These are phyloP conservation scores for Nixonia krombeini DNA, from an alignment of 1,140 invertebrate species.

Conservation along the genomic window DNA sequence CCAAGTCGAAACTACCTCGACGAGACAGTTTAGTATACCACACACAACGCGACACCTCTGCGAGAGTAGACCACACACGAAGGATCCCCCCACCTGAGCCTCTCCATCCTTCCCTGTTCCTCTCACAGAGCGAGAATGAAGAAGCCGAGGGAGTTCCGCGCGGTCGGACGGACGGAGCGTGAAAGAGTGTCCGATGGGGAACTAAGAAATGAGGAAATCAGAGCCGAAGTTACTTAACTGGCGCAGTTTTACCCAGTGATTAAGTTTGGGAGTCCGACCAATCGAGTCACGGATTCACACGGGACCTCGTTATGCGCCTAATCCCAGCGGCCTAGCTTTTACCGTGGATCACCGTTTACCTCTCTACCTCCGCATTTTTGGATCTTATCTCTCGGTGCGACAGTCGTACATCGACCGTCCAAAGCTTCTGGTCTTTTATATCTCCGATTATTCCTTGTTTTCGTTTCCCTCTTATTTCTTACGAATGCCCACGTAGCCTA, in stretches of 20 bases:
- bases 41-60: slow-evolving; percentile 68
- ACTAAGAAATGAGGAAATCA: slow-evolving; percentile 1
- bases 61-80: slow-evolving; percentile 65
- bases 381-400: slow-evolving; percentile 12
- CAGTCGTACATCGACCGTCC: not conserved
- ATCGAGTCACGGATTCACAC: not conserved
- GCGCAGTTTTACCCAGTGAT: not conserved
- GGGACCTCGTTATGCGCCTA: slow-evolving; percentile 12
- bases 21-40: slow-evolving; percentile 61
- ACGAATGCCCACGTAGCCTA: not conserved
- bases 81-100: slow-evolving; percentile 51
- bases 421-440: too few relatives aligned
- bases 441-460: not conserved
- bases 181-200: not conserved
- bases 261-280: slow-evolving; percentile 3
- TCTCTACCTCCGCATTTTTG: not conserved
- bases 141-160: slow-evolving; percentile 3
- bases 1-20: slow-evolving; percentile 44
- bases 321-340: slow-evolving; percentile 3
- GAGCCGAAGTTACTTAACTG: not conserved
- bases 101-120: slow-evolving; percentile 30
- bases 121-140: not conserved
- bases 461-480: not conserved
- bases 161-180: not conserved
- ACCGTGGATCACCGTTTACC: not conserved